Evolutionary conservation across 2,888 invertebrate genomes (phyloP), one percentile per base, ranked within the genome.

Genomic region (Cerceris ruficornis): DNA sequence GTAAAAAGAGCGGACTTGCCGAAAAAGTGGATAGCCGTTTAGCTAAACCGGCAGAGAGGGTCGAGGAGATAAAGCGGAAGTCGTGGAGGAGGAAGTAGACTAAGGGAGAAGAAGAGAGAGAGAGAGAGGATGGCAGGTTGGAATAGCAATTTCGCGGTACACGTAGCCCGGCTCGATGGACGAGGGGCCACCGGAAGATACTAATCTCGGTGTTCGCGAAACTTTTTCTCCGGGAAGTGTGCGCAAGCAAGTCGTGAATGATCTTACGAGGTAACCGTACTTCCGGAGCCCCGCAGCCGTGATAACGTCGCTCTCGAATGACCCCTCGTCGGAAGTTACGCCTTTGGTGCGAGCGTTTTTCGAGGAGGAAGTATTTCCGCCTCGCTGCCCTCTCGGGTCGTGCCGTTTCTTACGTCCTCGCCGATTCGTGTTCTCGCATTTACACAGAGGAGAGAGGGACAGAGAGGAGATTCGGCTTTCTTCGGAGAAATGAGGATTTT

Each of bases 171-270:
- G 83, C 62, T 85, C 84, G 83, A 82, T 85, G 83, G 77, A 73
- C 72, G 28, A 69, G 65, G 64, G 42, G 28, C 81, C 61, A 72
- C 67, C 69, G 77, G 60, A 77, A 77, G 85, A 84, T 84, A 85
- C 83, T 80, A 82, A 84, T 84, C 85, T 84, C 80, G 49, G 75
- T 42, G 59, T 54, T 72, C 67, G 65, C 61, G 64, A 61, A 76
- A 82, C 69, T 82, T 84, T 83, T 84, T 76, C 79, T 42, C 17
- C 58, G 11, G 39, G 39, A 68, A 68, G 62, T 65, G 60, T 54
- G 70, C 55, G 55, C 76, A 62, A 43, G 57, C 58, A 28, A 62
- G 17, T 72, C 64, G 62, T 69, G 77, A 84, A 75, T 69, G 82
- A 77, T 84, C 68, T 75, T 69, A 72, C 81, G 62, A 69, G 74